Base-by-base conservation (phyloP, 2,797 vertebrate species). In the Columba guinea region DNA sequence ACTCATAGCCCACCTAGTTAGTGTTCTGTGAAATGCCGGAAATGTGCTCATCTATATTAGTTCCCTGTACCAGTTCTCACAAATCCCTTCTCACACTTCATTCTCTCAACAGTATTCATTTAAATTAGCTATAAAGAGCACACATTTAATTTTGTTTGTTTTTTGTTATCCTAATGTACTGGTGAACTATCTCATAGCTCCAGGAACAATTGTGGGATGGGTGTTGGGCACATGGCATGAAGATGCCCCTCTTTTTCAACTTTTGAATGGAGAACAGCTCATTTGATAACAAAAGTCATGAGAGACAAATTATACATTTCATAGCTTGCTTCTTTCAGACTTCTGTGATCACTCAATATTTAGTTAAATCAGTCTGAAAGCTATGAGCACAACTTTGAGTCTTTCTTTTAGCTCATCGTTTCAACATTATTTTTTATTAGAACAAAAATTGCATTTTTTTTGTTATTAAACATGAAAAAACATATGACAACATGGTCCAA, bases 401-500 rank as follows among this genome's bases (percentile, higher is more conserved):
- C 23, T 79, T 76, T 65, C 46, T 12, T 60, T 88, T 34, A 67
- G 23, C 17, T 84, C 52, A 64, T 48, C 14, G 35, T 75, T 74
- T 12, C 5, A 32, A 49, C 18, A 23, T 30, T 58, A 37, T 15
- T 59, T 77, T 64, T 85, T 56, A 28, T 53, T 55, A 13, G 30
- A 67, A 75, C 18, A 86, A 73, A 56, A 39, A 26, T 7, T 26
- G 3, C 39, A 52, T 78, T 78, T 8, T n/a, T n/a, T 86, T 63
- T 49, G 17, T 28, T 63, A n/a, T 48, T 87, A 70, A 81, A 49
- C 26, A 15, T 46, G 22, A 28, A 71, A 74, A 90, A 49, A 5
- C 10, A 28, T 0, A 1, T 63, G 44, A 41, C 9, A 58, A 63
- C 3, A 19, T 76, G 32, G 4, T 55, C 28, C 1, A 0, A 44